Conservation (phyloP, 1,140 invertebrate genomes). For the Leguminivora glycinivorella region DNA sequence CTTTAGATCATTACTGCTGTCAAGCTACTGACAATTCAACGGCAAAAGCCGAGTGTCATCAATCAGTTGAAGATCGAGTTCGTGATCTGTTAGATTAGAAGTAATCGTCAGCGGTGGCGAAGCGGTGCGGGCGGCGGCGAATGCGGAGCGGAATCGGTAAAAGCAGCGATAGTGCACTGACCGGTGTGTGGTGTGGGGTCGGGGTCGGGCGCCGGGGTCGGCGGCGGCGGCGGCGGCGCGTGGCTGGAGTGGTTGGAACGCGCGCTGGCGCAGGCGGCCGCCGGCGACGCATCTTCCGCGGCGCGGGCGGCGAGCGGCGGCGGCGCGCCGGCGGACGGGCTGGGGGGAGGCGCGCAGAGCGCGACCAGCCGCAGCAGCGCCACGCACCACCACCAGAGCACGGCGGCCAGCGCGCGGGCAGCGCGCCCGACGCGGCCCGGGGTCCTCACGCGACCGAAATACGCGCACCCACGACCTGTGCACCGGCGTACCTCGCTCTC, state of each 20-base stretch:
- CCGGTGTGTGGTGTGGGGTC: conserved; percentile 56
- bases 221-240: conserved; percentile 41
- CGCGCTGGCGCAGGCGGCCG: conserved; percentile 66
- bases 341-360: conserved; percentile 72
- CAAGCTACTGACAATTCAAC: neutral
- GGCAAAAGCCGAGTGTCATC: neutral
- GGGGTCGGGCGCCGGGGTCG: conserved; percentile 44
- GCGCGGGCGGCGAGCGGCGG: conserved; percentile 60
- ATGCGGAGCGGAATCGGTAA: neutral
- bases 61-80: neutral
- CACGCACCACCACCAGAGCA: conserved; percentile 77
- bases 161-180: conserved; percentile 48
- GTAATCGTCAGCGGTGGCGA: neutral
- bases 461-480: conserved; percentile 63
- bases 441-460: conserved; percentile 71
- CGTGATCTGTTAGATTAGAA: neutral
- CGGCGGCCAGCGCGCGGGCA: conserved; percentile 76
- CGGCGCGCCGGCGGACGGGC: conserved; percentile 54
- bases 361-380: conserved; percentile 76
- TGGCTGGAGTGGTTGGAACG: conserved; percentile 59
- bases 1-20: neutral
- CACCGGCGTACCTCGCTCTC: conserved; percentile 51
- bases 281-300: conserved; percentile 68
- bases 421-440: conserved; percentile 72
- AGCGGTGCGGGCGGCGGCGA: neutral